Base-by-base conservation (phyloP, 2,797 vertebrate genomes). In the Menidia menidia region DNA sequence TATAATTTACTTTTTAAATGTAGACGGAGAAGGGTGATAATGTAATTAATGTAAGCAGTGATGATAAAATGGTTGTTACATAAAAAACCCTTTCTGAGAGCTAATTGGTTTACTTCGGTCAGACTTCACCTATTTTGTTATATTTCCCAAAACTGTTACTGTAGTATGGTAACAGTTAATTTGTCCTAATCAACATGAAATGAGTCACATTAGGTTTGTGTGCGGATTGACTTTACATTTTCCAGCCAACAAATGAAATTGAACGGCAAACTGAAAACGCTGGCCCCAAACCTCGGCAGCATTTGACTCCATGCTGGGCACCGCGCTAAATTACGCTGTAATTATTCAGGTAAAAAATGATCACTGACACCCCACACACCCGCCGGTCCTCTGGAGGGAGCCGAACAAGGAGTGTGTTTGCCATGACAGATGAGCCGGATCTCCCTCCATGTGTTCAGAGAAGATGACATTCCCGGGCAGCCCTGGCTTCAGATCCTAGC, bases 341-440 rank as follows among this genome's bases (percentile, higher is more conserved):
- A 91, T 92, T 92, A 90, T 84, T 91, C 86, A 83, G 89, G 68
- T 73, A 71, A 85, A 86, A 83, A 88, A 87, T 79, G 73, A 64
- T 81, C 61, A 9, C 73, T 83, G 81, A 84, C 82, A 83, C 53
- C 60, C 63, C 64, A 33, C 63, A 56, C 69, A 71, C 84, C 64
- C 77, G 66, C 45, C 13, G 73, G 59, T 82, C 60, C 61, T 71
- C 48, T 47, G 31, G 61, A 58, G 56, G 62, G 60, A 80, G 73
- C 64, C 39, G 70, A 41, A 72, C 63, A 56, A 70, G 70, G 55
- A 75, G 60, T 48, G 75, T 71, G 77, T 81, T 75, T 80, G 71
- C 78, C 55, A 42, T 88, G 86, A 90, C 81, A 44, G 81, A 91
- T 89, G 89, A 83, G 64, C 69, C 78, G 81, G 59, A 73, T 77